These are phyloP conservation scores for Corynorhinus townsendii DNA, from an alignment of 2,113 vertebrate genomes.

Conservation along the genomic window DNA sequence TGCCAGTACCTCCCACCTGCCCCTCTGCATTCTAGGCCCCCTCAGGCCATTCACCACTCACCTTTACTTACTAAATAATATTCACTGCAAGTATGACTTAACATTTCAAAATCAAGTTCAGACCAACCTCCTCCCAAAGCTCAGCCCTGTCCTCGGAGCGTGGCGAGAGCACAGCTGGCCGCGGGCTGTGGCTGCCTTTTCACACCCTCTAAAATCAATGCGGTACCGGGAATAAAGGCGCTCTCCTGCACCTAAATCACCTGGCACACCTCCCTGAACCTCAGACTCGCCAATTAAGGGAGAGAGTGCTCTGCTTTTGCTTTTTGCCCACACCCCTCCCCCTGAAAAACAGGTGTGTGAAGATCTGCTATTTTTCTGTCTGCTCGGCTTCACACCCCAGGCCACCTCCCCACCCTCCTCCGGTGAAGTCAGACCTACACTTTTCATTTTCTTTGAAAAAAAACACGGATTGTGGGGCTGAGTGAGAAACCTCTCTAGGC, in stretches of 20 bases:
- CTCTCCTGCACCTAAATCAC: neutral
- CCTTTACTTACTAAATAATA: neutral
- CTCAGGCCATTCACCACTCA: neutral
- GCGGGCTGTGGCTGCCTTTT: neutral
- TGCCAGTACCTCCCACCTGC: rapidly evolving
- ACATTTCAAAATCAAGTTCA: neutral
- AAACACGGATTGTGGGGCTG: rapidly evolving
- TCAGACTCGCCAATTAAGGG: neutral
- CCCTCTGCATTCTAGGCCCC: neutral
- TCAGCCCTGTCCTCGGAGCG: neutral
- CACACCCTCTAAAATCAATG: neutral
- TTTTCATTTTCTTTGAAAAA: neutral
- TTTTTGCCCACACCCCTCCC: neutral
- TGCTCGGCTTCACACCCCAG: neutral
- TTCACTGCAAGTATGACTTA: neutral
- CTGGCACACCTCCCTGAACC: neutral
- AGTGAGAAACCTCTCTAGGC: neutral
- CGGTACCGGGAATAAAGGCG: rapidly evolving
- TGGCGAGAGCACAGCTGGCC: too few relatives aligned
- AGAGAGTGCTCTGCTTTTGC: neutral
- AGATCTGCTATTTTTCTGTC: neutral
- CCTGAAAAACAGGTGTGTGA: neutral
- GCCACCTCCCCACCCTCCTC: too few relatives aligned
- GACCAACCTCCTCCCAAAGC: neutral
- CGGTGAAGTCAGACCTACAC: rapidly evolving